Conservation (phyloP, 1,140 invertebrate species). For the Trichoplusia ni region DNA sequence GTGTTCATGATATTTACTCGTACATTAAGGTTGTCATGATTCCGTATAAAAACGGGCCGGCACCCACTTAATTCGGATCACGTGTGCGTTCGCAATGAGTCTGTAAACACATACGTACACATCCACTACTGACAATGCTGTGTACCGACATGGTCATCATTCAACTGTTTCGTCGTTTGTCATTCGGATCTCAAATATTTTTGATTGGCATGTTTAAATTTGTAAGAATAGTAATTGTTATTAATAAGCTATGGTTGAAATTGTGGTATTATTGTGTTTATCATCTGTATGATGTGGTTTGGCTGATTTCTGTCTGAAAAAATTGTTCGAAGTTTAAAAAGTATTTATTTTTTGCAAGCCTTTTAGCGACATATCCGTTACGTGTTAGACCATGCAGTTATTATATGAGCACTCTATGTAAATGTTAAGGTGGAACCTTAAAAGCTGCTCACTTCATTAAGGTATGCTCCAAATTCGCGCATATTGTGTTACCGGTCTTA, state of each 20-base stretch:
- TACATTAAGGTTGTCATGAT: constrained; percentile 26
- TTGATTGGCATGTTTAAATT: too few species aligned
- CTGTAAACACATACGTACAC: constrained; percentile 41
- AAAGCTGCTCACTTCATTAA: constrained; percentile 2
- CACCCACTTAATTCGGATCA: constrained; percentile 57
- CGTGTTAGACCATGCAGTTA: too few species aligned
- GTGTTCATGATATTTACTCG: neutral
- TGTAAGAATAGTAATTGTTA: too few species aligned
- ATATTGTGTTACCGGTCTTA: constrained; percentile 3
- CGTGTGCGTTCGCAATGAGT: constrained; percentile 51
- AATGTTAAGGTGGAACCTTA: constrained; percentile 2
- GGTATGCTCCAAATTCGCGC: neutral
- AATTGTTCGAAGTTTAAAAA: too few species aligned
- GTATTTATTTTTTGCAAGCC: too few species aligned
- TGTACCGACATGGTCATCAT: neutral
- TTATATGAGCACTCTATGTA: too few species aligned
- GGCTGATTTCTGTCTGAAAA: too few species aligned
- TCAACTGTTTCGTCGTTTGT: neutral
- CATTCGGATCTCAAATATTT: too few species aligned
- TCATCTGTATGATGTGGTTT: too few species aligned
- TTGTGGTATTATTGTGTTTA: too few species aligned
- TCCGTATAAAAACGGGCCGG: constrained; percentile 49
- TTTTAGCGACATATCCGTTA: too few species aligned
- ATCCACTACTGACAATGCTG: constrained; percentile 23
- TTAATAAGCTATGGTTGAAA: too few species aligned